phyloP scores from a whole-genome alignment of 2,113 vertebrate species.

The Stomatorhinus ivindoensis region DNA sequence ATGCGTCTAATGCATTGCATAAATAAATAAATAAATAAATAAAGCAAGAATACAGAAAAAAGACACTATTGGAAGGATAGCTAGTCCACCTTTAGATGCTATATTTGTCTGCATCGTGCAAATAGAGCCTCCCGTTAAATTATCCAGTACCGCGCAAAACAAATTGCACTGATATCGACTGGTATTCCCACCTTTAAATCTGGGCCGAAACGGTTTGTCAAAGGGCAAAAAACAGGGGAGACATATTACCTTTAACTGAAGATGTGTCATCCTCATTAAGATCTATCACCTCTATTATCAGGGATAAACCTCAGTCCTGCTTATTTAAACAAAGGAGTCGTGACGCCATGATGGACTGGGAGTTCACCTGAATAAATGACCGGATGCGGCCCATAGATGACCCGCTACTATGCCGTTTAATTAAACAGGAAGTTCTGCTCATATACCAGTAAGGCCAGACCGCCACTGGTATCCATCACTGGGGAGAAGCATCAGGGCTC shows the following conservation, averaged over 20 bases:
- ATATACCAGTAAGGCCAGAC: not conserved
- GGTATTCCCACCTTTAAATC: not conserved
- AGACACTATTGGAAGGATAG: not conserved
- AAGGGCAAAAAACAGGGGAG: not conserved
- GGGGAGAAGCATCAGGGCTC: not conserved
- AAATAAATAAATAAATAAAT: too few relatives aligned
- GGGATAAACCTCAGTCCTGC: not conserved
- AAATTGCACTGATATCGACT: constrained; percentile 6
- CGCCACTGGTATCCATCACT: not conserved
- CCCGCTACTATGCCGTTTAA: not conserved
- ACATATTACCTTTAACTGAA: not conserved
- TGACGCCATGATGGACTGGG: not conserved
- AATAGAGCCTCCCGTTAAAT: not conserved
- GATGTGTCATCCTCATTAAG: not conserved
- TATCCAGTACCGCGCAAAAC: not conserved
- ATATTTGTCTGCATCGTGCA: not conserved
- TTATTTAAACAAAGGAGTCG: constrained; percentile 10
- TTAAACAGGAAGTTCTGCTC: not conserved
- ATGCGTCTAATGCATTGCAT: not conserved
- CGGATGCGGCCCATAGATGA: not conserved
- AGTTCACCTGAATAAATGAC: constrained; percentile 1
- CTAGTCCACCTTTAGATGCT: not conserved
- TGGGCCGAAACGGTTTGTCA: constrained; percentile 7
- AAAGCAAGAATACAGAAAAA: not conserved
- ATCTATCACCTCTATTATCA: constrained; percentile 6